Conservation (phyloP, 1,140 invertebrate species). For the Drosophila persimilis region DNA sequence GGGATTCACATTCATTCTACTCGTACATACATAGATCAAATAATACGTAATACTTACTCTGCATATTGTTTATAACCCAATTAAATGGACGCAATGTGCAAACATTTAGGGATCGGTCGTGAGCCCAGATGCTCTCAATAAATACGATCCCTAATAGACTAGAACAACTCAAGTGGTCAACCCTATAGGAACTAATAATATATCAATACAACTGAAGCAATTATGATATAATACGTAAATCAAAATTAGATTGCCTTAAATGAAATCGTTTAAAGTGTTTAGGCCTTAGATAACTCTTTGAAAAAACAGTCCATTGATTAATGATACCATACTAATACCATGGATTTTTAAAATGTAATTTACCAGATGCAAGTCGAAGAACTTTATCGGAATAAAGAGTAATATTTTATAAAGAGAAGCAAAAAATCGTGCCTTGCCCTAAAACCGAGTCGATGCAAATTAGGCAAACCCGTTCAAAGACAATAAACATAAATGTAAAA, state of each 20-base stretch:
- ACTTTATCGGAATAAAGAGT: conserved; percentile 59
- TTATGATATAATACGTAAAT: conserved; percentile 42
- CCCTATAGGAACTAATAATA: conserved; percentile 26
- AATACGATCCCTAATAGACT: conserved; percentile 44
- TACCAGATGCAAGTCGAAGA: conserved; percentile 60
- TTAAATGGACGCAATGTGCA: conserved; percentile 60
- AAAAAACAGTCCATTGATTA: conserved; percentile 59
- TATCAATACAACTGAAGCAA: conserved; percentile 12
- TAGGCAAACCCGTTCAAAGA: conserved; percentile 33
- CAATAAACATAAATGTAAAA: conserved; percentile 45
- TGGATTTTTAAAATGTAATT: conserved; percentile 62
- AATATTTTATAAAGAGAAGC: conserved; percentile 61
- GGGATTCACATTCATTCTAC: not conserved
- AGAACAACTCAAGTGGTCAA: conserved; percentile 65
- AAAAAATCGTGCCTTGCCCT: conserved; percentile 10
- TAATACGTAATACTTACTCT: conserved; percentile 26
- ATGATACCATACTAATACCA: conserved; percentile 34
- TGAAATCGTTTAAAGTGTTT: conserved; percentile 38
- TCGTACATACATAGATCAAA: conserved; percentile 5
- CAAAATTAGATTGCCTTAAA: conserved; percentile 72
- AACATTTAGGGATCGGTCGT: conserved; percentile 41
- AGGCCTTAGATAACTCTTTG: conserved; percentile 44
- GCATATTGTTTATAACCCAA: conserved; percentile 37
- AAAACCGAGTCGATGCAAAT: conserved; percentile 45
- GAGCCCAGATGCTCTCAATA: not conserved